Evolutionary conservation across 2,113 vertebrate genomes (phyloP).

Genomic region (Myocastor coypus): DNA sequence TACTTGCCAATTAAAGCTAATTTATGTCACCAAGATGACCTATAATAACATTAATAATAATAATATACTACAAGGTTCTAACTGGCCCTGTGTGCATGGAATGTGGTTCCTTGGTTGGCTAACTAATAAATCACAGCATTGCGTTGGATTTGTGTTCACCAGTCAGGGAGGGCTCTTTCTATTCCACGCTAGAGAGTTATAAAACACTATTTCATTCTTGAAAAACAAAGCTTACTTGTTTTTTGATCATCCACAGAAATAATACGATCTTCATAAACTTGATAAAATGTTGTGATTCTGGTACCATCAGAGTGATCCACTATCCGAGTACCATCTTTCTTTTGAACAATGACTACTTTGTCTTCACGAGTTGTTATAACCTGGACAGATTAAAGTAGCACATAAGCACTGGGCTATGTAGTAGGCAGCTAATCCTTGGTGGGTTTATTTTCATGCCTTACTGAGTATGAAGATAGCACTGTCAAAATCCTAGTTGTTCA

Average conservation of each 20-base stretch:
- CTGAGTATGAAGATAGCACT: not conserved
- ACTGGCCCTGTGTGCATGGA: not conserved
- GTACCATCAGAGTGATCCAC: conserved; percentile 96
- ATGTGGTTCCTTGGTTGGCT: not conserved
- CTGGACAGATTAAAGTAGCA: conserved; percentile 81
- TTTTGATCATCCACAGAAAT: conserved; percentile 48
- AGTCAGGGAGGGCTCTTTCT: not conserved
- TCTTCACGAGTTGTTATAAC: conserved; percentile 94
- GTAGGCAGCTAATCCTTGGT: not conserved
- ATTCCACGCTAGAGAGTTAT: not conserved
- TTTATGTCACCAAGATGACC: not conserved
- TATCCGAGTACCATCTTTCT: conserved; percentile 86
- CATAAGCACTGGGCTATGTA: accelerated
- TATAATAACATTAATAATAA: not conserved
- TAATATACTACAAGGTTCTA: not conserved
- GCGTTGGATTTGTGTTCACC: not conserved
- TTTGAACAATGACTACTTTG: conserved; percentile 89
- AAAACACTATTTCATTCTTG: not conserved
- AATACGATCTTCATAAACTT: conserved; percentile 78
- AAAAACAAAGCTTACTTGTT: conserved; percentile 75
- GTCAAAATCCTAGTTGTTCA: not conserved
- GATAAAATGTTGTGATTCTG: conserved; percentile 92
- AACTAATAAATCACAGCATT: not conserved
- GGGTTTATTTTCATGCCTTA: not conserved
- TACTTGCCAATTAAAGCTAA: not conserved